phyloP scores from a whole-genome alignment of 2,113 vertebrate genomes.

The Chaetorhynchus papuensis region DNA sequence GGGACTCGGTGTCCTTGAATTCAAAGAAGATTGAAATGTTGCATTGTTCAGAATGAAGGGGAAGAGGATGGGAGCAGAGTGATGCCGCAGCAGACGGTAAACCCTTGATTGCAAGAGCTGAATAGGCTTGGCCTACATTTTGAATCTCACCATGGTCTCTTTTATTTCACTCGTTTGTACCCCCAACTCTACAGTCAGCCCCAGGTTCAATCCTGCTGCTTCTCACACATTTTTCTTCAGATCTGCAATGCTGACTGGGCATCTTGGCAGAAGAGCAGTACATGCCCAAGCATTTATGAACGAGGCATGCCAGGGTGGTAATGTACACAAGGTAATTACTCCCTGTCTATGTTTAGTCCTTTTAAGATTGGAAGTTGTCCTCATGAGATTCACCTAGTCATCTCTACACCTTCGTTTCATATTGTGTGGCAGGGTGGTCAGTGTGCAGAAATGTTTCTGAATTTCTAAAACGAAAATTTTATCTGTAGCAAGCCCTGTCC shows the following conservation, averaged over 20 bases:
- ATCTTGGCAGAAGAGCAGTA: background rate
- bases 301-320: background rate
- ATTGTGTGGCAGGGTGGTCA: background rate
- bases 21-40: slow-evolving; percentile 44
- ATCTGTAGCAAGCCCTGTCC: background rate
- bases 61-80: background rate
- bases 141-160: background rate
- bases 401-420: background rate
- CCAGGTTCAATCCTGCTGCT: background rate
- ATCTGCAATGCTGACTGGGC: background rate
- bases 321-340: background rate
- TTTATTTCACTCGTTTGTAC: background rate
- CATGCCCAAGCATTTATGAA: background rate
- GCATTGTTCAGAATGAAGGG: slow-evolving; percentile 28
- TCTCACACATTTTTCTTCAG: background rate
- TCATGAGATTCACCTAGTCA: background rate
- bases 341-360: background rate
- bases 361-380: slow-evolving; percentile 27
- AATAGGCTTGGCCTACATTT: slow-evolving; percentile 11
- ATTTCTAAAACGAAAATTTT: background rate
- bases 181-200: background rate
- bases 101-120: slow-evolving; percentile 10
- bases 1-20: slow-evolving; percentile 49
- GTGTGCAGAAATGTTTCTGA: background rate
- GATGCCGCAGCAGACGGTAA: background rate